These are phyloP conservation scores for Antheraea assamensis DNA, from an alignment of 2,888 invertebrate species.

Conservation along the genomic window DNA sequence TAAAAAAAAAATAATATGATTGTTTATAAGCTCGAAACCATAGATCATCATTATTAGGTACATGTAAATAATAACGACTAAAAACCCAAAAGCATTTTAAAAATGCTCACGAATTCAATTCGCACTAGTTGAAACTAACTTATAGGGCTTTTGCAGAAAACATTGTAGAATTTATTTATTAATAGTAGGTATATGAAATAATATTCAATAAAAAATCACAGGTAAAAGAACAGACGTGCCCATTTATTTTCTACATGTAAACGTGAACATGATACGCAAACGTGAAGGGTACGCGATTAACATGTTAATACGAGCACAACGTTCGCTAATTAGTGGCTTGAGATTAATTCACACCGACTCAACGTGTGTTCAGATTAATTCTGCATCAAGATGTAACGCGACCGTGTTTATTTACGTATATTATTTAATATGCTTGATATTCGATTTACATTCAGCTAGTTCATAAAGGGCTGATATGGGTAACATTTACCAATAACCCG, in stretches of 20 bases:
- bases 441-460: background rate
- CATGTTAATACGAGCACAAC: constrained; percentile 61
- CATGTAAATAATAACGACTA: no score
- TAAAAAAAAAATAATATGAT: no score
- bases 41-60: no score
- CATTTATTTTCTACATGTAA: constrained; percentile 2
- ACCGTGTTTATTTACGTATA: constrained; percentile 26
- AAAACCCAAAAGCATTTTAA: no score
- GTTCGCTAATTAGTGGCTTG: constrained; percentile 62
- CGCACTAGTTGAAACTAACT: no score
- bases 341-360: constrained; percentile 42
- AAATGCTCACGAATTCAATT: no score
- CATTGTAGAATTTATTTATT: no score
- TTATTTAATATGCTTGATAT: constrained; percentile 25
- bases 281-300: constrained; percentile 50
- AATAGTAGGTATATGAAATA: background rate
- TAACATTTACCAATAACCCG: no score
- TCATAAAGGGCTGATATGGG: no score
- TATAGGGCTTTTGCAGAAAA: no score
- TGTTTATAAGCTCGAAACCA: no score
- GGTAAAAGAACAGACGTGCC: background rate
- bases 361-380: constrained; percentile 32
- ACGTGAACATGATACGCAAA: constrained; percentile 27
- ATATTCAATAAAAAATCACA: background rate
- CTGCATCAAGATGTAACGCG: constrained; percentile 25